phyloP scores from a whole-genome alignment of 1,140 invertebrate species.

The Pogonomyrmex californicus region DNA sequence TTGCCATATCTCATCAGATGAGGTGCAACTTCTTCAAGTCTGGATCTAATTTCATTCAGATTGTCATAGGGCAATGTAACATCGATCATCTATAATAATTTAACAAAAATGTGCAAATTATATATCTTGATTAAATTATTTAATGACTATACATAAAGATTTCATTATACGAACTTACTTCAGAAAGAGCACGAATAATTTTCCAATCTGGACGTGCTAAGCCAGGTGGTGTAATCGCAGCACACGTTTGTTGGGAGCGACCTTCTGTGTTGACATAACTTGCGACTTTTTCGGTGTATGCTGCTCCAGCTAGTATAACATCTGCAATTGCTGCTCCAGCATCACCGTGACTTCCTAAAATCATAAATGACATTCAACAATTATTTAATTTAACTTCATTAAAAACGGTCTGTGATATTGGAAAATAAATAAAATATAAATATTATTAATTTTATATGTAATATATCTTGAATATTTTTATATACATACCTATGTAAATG shows the following conservation, averaged over 20 bases:
- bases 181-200: slow-evolving; percentile 96
- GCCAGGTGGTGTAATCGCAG: slow-evolving; percentile 97
- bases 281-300: slow-evolving; percentile 99
- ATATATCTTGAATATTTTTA: background rate
- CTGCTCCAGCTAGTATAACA: slow-evolving; percentile 97
- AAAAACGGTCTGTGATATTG: slow-evolving; percentile 2
- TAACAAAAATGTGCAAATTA: slow-evolving; percentile 70
- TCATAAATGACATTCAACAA: background rate
- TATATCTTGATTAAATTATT: background rate
- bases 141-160: background rate
- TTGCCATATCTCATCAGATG: slow-evolving; percentile 95
- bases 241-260: slow-evolving; percentile 96
- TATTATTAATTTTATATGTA: background rate
- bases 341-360: slow-evolving; percentile 97
- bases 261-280: slow-evolving; percentile 99
- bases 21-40: slow-evolving; percentile 95
- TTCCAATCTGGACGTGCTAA: slow-evolving; percentile 99
- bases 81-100: slow-evolving; percentile 93
- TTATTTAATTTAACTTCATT: background rate
- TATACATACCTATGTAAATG: slow-evolving; percentile 95
- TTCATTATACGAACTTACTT: slow-evolving; percentile 86
- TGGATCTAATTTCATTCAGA: slow-evolving; percentile 93
- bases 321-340: slow-evolving; percentile 97
- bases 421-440: background rate
- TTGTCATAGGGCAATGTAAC: slow-evolving; percentile 96